These are phyloP conservation scores for Horisme vitalbata DNA, from an alignment of 2,888 invertebrate genomes.

Conservation along the genomic window DNA sequence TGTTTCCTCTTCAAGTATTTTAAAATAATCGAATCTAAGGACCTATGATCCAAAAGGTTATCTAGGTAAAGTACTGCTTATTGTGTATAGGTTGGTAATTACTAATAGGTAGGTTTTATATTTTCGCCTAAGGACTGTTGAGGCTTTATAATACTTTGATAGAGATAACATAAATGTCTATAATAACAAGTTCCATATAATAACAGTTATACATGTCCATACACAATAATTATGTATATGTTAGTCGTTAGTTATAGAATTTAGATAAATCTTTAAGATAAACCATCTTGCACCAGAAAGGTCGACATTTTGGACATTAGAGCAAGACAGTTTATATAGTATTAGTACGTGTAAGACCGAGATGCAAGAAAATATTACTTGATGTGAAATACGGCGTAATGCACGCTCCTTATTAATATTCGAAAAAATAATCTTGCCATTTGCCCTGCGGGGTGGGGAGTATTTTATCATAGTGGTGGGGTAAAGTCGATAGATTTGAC, in stretches of 20 bases:
- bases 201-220: constrained; percentile 21
- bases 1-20: no score
- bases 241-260: constrained; percentile 25
- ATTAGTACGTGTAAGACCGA: constrained; percentile 38
- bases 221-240: constrained; percentile 23
- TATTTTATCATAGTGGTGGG: constrained; percentile 56
- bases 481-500: constrained; percentile 2
- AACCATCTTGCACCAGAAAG: constrained; percentile 45
- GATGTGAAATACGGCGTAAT: constrained; percentile 79
- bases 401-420: constrained; percentile 79
- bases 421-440: constrained; percentile 79
- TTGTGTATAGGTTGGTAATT: no score
- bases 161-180: constrained; percentile 24
- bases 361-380: constrained; percentile 62
- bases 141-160: constrained; percentile 15
- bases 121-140: constrained; percentile 3
- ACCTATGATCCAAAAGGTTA: no score
- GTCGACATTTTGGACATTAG: constrained; percentile 54
- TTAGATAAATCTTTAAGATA: constrained; percentile 51
- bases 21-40: no score
- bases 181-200: constrained; percentile 23
- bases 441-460: constrained; percentile 66
- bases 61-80: no score
- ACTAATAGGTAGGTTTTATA: neutral
- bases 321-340: constrained; percentile 42